Conservation (phyloP, 2,888 invertebrate species). For the Sturmia bella region DNA sequence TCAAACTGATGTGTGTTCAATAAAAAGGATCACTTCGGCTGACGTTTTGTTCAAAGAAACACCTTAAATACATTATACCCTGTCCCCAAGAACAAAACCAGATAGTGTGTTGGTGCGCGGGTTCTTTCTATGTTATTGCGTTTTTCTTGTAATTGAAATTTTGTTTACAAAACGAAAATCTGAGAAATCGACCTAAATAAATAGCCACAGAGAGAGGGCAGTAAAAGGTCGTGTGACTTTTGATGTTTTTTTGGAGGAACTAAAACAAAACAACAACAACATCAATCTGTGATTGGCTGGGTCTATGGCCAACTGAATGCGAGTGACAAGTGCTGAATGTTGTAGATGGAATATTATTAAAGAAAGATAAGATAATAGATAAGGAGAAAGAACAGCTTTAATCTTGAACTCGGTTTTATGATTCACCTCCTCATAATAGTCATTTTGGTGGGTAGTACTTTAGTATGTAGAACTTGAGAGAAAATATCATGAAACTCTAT, state of each 20-base stretch:
- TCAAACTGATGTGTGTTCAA: neutral
- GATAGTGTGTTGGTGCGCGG: neutral
- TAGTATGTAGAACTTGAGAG: too few relatives aligned
- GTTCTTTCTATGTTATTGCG: neutral
- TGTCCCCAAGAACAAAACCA: constrained; percentile 16
- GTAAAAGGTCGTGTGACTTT: constrained; percentile 40
- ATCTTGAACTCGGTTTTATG: too few relatives aligned
- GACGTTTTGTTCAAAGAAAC: constrained; percentile 48
- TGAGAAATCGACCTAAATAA: constrained; percentile 52
- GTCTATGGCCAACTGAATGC: too few relatives aligned
- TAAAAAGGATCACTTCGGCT: constrained; percentile 48
- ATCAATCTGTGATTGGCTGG: too few relatives aligned
- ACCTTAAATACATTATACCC: constrained; percentile 23
- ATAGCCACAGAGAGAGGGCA: constrained; percentile 15
- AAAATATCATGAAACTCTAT: too few relatives aligned
- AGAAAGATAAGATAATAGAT: too few relatives aligned
- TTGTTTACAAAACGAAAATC: constrained; percentile 50
- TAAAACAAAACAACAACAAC: too few relatives aligned
- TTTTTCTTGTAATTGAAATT: constrained; percentile 24
- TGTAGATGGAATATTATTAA: too few relatives aligned
- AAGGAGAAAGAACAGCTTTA: too few relatives aligned
- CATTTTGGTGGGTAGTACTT: too few relatives aligned
- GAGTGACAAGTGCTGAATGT: too few relatives aligned
- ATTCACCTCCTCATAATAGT: too few relatives aligned
- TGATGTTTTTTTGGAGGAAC: neutral